Evolutionary conservation across 2,797 vertebrate genomes (phyloP), one percentile per base, ranked within the genome.

Genomic region (Lemur catta): DNA sequence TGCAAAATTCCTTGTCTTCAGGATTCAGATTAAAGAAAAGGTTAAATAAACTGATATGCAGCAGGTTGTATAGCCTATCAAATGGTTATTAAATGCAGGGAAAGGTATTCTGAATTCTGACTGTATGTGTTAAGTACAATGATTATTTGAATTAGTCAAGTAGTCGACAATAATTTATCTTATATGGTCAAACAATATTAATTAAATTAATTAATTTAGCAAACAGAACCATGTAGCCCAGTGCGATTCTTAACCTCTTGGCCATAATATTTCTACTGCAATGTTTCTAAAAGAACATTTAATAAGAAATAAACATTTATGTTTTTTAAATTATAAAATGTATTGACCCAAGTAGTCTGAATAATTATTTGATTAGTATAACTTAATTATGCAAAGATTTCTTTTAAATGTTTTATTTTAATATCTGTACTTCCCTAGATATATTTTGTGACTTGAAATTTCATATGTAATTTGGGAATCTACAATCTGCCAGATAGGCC

Each of bases 341-440:
- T 76, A 55, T 67, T 80, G 43, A 89, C 15, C 61, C 63, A n/a
- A 91, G 65, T 86, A 46, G 3, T 38, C 52, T 35, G 15, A 65
- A 20, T 61, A 38, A 41, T 75, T 71, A 81, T 86, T 89, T 86
- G 4, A 17, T 81, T 89, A 7, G n/a, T 91, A 12, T 96, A 74
- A 65, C 14, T 89, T 90, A 80, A 84, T 35, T 93, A 30, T 91
- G 76, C 26, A 61, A 72, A 76, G 2, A 88, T 55, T 90, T 82
- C 38, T 93, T 93, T 85, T 41, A 89, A 74, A 84, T 94, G 28
- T 74, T 55, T 89, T 88, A 41, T 87, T 76, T 75, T 94, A 91
- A 41, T 67, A 85, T 76, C 28, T 79, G 3, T 74, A 63, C 41
- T 55, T 89, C 69, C 28, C 48, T 55, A 93, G 41, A 55, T 86